These are phyloP conservation scores for Syngnathus floridae DNA, from an alignment of 2,113 vertebrate species.

Conservation along the genomic window DNA sequence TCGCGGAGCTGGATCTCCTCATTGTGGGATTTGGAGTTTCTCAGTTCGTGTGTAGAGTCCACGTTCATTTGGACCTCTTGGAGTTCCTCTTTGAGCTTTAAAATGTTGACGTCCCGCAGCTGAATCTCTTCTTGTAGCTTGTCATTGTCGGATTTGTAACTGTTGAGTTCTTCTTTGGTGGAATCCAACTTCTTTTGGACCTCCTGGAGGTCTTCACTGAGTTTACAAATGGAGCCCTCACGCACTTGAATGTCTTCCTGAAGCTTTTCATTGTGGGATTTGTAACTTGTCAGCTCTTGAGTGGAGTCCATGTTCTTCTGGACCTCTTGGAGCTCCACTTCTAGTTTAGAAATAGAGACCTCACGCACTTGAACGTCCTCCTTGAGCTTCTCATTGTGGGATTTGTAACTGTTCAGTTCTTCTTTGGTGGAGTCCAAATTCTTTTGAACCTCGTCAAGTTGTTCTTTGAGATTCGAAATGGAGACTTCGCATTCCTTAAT, in stretches of 20 bases:
- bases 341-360: slow-evolving; percentile 36
- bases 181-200: slow-evolving; percentile 61
- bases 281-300: slow-evolving; percentile 75
- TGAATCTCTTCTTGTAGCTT: slow-evolving; percentile 72
- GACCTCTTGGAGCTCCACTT: slow-evolving; percentile 67
- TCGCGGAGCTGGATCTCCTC: slow-evolving; percentile 63
- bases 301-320: slow-evolving; percentile 62
- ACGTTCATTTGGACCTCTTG: slow-evolving; percentile 63
- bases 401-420: slow-evolving; percentile 71
- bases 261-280: slow-evolving; percentile 72
- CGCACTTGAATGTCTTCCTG: slow-evolving; percentile 63
- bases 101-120: slow-evolving; percentile 31
- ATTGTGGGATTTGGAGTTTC: slow-evolving; percentile 66
- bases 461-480: slow-evolving; percentile 39
- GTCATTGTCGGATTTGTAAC: slow-evolving; percentile 68
- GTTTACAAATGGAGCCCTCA: slow-evolving; percentile 32
- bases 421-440: slow-evolving; percentile 73
- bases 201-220: slow-evolving; percentile 57
- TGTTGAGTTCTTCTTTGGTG: slow-evolving; percentile 75
- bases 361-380: slow-evolving; percentile 61
- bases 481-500: slow-evolving; percentile 43
- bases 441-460: slow-evolving; percentile 58
- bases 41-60: slow-evolving; percentile 73
- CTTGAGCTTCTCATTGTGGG: slow-evolving; percentile 71
- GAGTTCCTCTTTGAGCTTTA: slow-evolving; percentile 61